A percentile compares a stretch with the other conserved stretches of the same genome.
These are phyloP conservation scores for Catostomus latipinnis DNA, from an alignment of 2,797 vertebrate genomes.

Conservation along the genomic window DNA sequence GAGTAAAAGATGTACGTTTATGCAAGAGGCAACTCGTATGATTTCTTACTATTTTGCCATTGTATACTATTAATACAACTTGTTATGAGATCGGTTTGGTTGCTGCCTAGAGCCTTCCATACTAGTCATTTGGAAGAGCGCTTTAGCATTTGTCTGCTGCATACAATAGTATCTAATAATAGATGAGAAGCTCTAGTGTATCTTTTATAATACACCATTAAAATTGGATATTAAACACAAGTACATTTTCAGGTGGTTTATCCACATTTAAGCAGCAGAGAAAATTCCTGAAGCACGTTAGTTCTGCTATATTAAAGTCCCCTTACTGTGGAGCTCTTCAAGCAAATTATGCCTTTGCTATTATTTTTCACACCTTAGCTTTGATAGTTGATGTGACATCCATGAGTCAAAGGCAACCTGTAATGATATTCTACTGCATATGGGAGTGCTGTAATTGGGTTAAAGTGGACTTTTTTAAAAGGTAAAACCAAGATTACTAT, in stretches of 20 bases:
- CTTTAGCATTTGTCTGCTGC: neutral
- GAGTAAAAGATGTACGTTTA: too few species aligned
- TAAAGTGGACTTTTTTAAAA: neutral
- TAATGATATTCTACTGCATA: constrained; percentile 12
- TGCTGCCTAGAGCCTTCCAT: neutral
- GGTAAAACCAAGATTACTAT: constrained; percentile 1
- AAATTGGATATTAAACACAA: constrained; percentile 2
- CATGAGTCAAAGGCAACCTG: constrained; percentile 4
- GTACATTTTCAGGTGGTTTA: neutral
- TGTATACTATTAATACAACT: too few species aligned
- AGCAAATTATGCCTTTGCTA: constrained; percentile 15
- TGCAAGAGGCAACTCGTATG: too few species aligned
- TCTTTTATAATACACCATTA: constrained; percentile 1
- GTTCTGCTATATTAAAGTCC: constrained; percentile 1
- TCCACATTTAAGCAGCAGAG: neutral
- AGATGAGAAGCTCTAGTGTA: neutral
- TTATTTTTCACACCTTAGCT: constrained; percentile 15
- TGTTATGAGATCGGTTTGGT: neutral
- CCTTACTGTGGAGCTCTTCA: neutral
- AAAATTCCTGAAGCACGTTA: neutral
- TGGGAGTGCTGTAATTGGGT: constrained; percentile 19
- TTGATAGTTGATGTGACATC: constrained; percentile 1
- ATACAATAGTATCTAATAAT: neutral
- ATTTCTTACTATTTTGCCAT: too few species aligned
- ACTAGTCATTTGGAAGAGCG: neutral